Base-by-base conservation (phyloP, 2,888 invertebrate species). In the Pelosia muscerda region DNA sequence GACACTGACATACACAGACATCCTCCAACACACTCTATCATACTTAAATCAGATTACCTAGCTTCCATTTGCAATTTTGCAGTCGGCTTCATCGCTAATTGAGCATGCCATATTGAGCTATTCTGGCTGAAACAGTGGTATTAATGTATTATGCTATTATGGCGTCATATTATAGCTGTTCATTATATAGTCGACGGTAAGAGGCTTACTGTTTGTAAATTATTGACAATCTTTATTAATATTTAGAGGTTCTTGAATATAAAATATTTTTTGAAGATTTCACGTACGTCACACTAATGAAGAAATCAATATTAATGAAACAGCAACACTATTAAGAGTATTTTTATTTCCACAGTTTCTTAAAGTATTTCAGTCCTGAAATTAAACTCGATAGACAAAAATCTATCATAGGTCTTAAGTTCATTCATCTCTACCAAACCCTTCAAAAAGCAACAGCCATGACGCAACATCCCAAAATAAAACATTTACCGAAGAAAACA, bases 61-160 rank as follows among this genome's bases (percentile, higher is more conserved):
- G 31, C 34, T 59, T 34, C 23, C 22, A 59, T 59, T 58, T 23
- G 26, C 23, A 13, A 34, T 59, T 34, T 59, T 34, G 15, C 15
- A 38, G 15, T 23, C 22, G 15, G 34, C 59, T 38, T 9, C 23
- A 34, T 34, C 23, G 23, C 15, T 38, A 38, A 59, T 23, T 23
- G 57, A 58, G 31, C 57, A n/a, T n/a, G 11, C 57, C 19, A n/a
- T 57, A 57, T 34, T 34, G 23, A 59, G 23, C 34, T 59, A 23
- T 34, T 23, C 8, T 19, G 23, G 19, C 9, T 59, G 23, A 19
- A 34, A 34, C 34, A 23, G 22, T 59, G 23, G 23, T 59, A 34
- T 59, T 34, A 59, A 34, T 9, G 23, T 25, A 23, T 38, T 19
- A 59, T 38, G 15, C 15, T 13, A 31, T 34, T 23, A 34, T 59